phyloP scores from a whole-genome alignment of 37 sponge, comb jelly and placozoan genomes.

The Aplysina aerophoba region DNA sequence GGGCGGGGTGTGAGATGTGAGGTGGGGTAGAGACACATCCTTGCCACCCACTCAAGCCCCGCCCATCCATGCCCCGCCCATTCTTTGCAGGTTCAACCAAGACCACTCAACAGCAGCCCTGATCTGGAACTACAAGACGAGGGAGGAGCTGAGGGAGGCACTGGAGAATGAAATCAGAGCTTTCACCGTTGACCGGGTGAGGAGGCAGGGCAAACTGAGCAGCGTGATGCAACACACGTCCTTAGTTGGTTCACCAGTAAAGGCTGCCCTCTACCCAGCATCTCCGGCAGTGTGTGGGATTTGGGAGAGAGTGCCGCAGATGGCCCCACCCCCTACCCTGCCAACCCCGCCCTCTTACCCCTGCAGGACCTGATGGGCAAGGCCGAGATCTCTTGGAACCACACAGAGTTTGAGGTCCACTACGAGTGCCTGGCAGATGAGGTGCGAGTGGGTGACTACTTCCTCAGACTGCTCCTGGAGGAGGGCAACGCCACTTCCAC shows the following conservation, averaged over 20 bases:
- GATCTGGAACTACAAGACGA: slow-evolving; percentile 99
- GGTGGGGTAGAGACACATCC: not conserved
- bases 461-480: slow-evolving; percentile 92
- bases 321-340: too few species aligned
- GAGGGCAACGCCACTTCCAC: slow-evolving; percentile 78
- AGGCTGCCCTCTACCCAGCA: too few species aligned
- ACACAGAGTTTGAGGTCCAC: slow-evolving; percentile 97
- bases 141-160: slow-evolving; percentile 97
- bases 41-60: not conserved
- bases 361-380: slow-evolving; percentile 82
- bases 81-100: slow-evolving; percentile 76
- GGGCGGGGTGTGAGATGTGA: too few species aligned
- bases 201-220: not conserved
- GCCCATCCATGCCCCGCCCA: not conserved
- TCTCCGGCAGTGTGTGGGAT: not conserved
- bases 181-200: slow-evolving; percentile 91
- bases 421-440: slow-evolving; percentile 96
- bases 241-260: too few species aligned
- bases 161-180: slow-evolving; percentile 93
- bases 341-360: too few species aligned
- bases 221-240: not conserved
- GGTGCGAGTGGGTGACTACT: slow-evolving; percentile 98
- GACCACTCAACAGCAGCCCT: slow-evolving; percentile 93
- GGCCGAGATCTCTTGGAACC: slow-evolving; percentile 94
- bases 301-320: not conserved